Conservation (phyloP, 1,140 invertebrate species). For the Drosophila mojavensis region DNA sequence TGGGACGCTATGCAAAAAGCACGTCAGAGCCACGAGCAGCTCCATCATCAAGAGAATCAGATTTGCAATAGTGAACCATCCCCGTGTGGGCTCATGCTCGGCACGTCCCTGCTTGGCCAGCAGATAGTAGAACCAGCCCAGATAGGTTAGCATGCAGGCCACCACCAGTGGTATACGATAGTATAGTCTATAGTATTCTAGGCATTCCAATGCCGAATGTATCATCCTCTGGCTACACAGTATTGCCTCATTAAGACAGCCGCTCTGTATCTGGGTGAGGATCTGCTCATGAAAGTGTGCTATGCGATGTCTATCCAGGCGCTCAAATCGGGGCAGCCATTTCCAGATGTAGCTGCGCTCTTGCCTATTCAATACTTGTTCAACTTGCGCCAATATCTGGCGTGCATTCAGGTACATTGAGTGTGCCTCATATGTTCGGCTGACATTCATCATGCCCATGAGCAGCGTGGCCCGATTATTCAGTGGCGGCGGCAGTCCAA, state of each 20-base stretch:
- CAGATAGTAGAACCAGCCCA: slow-evolving; percentile 87
- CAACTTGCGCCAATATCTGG: slow-evolving; percentile 90
- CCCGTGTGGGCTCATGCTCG: neutral
- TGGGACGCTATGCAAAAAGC: slow-evolving; percentile 51
- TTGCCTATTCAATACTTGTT: slow-evolving; percentile 73
- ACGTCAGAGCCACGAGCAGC: slow-evolving; percentile 20
- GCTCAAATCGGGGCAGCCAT: slow-evolving; percentile 34
- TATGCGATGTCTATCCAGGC: slow-evolving; percentile 29
- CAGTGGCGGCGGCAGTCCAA: slow-evolving; percentile 94
- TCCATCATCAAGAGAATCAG: slow-evolving; percentile 15
- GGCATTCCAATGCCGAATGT: slow-evolving; percentile 85
- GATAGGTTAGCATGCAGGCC: slow-evolving; percentile 86
- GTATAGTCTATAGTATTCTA: slow-evolving; percentile 90
- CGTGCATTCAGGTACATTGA: slow-evolving; percentile 89
- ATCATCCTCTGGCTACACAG: slow-evolving; percentile 34
- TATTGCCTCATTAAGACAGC: slow-evolving; percentile 26
- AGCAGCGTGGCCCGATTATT: slow-evolving; percentile 94
- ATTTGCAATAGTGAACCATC: neutral
- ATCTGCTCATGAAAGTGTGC: slow-evolving; percentile 21
- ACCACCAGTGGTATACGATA: slow-evolving; percentile 87
- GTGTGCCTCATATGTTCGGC: slow-evolving; percentile 86
- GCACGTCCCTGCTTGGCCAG: slow-evolving; percentile 22
- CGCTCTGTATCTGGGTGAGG: neutral
- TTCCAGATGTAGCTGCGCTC: slow-evolving; percentile 42
- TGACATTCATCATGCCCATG: slow-evolving; percentile 86